Evolutionary conservation across 2,888 invertebrate genomes (phyloP).

Genomic region (Eristalinus aeneus): DNA sequence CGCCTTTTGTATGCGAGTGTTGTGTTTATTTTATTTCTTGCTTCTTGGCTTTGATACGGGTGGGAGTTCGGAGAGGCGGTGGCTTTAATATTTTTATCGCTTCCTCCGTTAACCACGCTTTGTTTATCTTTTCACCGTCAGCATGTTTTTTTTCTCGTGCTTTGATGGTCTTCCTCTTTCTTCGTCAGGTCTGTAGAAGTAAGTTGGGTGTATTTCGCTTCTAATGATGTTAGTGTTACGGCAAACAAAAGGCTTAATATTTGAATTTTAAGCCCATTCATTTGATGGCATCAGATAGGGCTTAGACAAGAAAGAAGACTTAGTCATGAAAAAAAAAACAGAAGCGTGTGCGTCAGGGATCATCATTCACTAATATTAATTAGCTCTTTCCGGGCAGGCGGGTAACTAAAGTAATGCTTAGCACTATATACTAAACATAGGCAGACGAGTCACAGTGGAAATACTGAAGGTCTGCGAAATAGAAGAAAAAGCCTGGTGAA

Average conservation of each 20-base stretch:
- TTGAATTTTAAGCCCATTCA: slow-evolving; percentile 66
- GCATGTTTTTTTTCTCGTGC: not conserved
- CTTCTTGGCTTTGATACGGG: slow-evolving; percentile 9
- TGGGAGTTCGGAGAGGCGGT: not conserved
- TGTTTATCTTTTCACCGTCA: slow-evolving; percentile 65
- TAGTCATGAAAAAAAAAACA: slow-evolving; percentile 1
- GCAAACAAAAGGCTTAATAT: slow-evolving; percentile 69
- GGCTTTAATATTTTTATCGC: slow-evolving; percentile 55
- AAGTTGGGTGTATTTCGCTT: slow-evolving; percentile 1
- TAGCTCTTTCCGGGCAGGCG: slow-evolving; percentile 43
- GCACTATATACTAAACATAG: not conserved
- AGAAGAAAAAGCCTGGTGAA: slow-evolving; percentile 21
- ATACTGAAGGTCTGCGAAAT: slow-evolving; percentile 14
- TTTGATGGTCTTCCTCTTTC: not conserved
- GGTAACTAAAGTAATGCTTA: not conserved
- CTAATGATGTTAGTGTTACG: slow-evolving; percentile 68
- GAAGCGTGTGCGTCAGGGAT: slow-evolving; percentile 38
- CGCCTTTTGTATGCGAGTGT: slow-evolving; percentile 36
- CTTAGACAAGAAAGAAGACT: not conserved
- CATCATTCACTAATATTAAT: slow-evolving; percentile 69
- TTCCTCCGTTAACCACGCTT: slow-evolving; percentile 49
- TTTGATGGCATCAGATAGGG: slow-evolving; percentile 44
- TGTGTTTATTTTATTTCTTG: slow-evolving; percentile 15
- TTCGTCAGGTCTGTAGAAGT: not conserved
- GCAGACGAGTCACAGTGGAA: not conserved